Base-by-base conservation (phyloP, 1,140 invertebrate species). In the Branchinecta lynchi region DNA sequence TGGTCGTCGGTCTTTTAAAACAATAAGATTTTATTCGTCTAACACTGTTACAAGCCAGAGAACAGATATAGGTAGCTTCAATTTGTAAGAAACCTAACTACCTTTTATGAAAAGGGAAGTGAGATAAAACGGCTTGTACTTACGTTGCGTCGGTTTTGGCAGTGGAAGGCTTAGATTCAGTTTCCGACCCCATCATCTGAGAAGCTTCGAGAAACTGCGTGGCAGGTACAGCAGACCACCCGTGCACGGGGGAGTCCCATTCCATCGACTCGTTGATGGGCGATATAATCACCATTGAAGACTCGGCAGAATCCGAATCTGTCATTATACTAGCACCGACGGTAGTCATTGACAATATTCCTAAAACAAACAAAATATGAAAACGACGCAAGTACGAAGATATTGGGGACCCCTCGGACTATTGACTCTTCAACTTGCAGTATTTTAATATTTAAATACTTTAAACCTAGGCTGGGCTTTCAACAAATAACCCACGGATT, bases 201-300 rank as follows among this genome's bases (percentile, higher is more conserved):
- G 51, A 15, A 12, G 51, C 51, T 60, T 60, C 51, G 51, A 15
- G 17, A 60, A 15, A 20, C 17, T 60, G 12, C 51, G 12, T 60
- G 12, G 51, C 51, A 60, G 51, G 17, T 12, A 60, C 51, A 60
- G 51, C 12, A 15, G 51, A 60, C 51, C 51, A 60, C 12, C 51
- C 51, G 17, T 60, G 51, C 12, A 60, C 51, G 12, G 51, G 51
- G 12, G 51, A 60, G 51, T 60, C 51, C 51, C 51, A 60, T 60
- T 60, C 51, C 51, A 60, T 60, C 51, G 51, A 60, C 17, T 20
- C 51, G 17, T 20, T 60, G 12, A 20, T 60, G 17, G 51, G 51
- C 12, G 51, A 60, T 15, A 20, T 6, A 60, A 20, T 60, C 12
- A 60, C 51, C 17, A 60, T 15, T 3, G 51, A 60, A 12, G 51